Evolutionary conservation across 1,140 invertebrate genomes (phyloP), one percentile per base, ranked within the genome.

Genomic region (Drosophila aff.): DNA sequence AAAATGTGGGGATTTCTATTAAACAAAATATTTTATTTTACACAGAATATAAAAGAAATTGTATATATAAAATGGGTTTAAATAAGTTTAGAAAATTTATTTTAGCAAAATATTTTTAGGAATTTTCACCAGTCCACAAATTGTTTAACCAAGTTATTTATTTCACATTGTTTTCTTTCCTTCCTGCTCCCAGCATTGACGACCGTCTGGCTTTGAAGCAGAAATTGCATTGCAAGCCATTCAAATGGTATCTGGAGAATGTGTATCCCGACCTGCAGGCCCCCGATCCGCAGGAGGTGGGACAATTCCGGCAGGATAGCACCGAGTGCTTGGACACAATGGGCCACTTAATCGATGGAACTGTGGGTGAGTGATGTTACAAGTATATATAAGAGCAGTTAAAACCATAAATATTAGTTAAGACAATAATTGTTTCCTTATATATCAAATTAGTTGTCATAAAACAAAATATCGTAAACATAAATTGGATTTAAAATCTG

Each of bases 231-330:
- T 99, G 99, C 93, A 98, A 99, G 92, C 96, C 97, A 11, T 99
- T 99, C 94, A 96, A 97, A 82, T 99, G 99, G 99, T 99, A 99
- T 94, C 93, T 99, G 83, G 95, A 98, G 78, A 97, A 99, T 92
- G 98, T 99, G 26, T 99, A 99, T 94, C 98, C 98, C 15, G 97
- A 99, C 93, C 94, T 99, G 57, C 95, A 96, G 84, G 95, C 97
- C 60, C 97, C 97, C 1, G 94, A 95, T 26, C 94, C 94, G 8
- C 89, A 94, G 66, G 81, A 92, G 13, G 93, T 93, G 21, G 94
- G 94, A 3, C 94, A 95, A 68, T 93, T 97, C 33, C 95, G 96
- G 72, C 98, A 99, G 93, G 97, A 96, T 2, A 96, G 96, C 1
- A 93, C 94, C 11, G 95, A 96, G 69, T 99, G 98, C 93, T 93